These are phyloP conservation scores for Lithophane socia DNA, from an alignment of 2,888 invertebrate genomes.

Conservation along the genomic window DNA sequence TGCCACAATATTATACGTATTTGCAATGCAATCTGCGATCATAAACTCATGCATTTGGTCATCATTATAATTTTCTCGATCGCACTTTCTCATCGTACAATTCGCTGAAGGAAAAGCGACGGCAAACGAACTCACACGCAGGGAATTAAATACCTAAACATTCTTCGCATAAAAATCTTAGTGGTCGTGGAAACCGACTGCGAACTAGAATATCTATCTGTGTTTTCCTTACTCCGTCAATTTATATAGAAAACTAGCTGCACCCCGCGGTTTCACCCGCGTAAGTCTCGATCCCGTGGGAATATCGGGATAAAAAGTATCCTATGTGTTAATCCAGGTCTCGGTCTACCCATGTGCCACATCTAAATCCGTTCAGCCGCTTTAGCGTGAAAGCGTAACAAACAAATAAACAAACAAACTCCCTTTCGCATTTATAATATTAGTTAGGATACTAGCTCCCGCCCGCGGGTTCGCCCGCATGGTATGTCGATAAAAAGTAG, in stretches of 20 bases:
- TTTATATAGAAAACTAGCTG: background rate
- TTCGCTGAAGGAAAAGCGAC: slow-evolving; percentile 38
- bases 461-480: too few relatives aligned
- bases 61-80: slow-evolving; percentile 38
- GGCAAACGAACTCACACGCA: slow-evolving; percentile 30
- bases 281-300: too few relatives aligned
- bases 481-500: too few relatives aligned
- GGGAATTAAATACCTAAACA: slow-evolving; percentile 28
- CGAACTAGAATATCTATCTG: background rate
- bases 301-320: too few relatives aligned
- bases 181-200: background rate
- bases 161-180: slow-evolving; percentile 18
- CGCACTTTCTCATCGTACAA: slow-evolving; percentile 37
- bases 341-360: too few relatives aligned
- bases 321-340: too few relatives aligned
- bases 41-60: slow-evolving; percentile 31
- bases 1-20: background rate
- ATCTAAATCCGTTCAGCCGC: too few relatives aligned
- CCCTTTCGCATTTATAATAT: too few relatives aligned
- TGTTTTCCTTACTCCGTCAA: background rate
- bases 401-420: too few relatives aligned
- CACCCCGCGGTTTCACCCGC: too few relatives aligned
- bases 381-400: too few relatives aligned
- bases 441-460: too few relatives aligned
- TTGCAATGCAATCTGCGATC: slow-evolving; percentile 3